phyloP scores from a whole-genome alignment of 37 sponge, comb jelly and placozoan genomes.

The Bolinopsis microptera region DNA sequence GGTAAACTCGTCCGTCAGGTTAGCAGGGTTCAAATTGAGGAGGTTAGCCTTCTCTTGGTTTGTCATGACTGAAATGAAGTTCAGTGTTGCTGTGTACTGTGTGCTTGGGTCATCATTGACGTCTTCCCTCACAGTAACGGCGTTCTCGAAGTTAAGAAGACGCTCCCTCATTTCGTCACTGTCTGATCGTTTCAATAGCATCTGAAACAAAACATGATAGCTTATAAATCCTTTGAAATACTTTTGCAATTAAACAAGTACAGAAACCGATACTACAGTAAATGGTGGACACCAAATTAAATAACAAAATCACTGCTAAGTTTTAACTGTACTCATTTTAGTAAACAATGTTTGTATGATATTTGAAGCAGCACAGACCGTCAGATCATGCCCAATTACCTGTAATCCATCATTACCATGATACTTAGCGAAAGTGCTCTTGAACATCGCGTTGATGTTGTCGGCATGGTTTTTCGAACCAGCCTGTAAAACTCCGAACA shows the following conservation, averaged over 20 bases:
- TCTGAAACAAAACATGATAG: background rate
- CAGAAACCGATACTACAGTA: no score
- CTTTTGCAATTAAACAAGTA: no score
- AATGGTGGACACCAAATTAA: no score
- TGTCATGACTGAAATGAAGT: slow-evolving; percentile 32
- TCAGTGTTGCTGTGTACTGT: background rate
- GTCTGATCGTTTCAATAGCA: background rate
- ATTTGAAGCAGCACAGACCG: no score
- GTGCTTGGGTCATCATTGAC: background rate
- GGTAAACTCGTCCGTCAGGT: background rate
- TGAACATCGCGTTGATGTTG: slow-evolving; percentile 5
- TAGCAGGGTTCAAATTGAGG: background rate
- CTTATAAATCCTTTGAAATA: no score
- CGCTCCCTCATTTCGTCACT: background rate
- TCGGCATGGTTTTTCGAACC: slow-evolving; percentile 3
- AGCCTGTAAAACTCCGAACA: background rate
- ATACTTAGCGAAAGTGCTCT: background rate
- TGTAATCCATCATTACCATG: background rate
- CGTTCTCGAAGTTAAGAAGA: background rate
- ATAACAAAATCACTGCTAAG: no score
- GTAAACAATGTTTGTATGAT: no score
- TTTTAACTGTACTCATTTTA: no score
- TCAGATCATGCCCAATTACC: no score
- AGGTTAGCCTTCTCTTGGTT: background rate
- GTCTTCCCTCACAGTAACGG: background rate